Conservation (phyloP, 2,888 invertebrate species). For the Machimus atricapillus region DNA sequence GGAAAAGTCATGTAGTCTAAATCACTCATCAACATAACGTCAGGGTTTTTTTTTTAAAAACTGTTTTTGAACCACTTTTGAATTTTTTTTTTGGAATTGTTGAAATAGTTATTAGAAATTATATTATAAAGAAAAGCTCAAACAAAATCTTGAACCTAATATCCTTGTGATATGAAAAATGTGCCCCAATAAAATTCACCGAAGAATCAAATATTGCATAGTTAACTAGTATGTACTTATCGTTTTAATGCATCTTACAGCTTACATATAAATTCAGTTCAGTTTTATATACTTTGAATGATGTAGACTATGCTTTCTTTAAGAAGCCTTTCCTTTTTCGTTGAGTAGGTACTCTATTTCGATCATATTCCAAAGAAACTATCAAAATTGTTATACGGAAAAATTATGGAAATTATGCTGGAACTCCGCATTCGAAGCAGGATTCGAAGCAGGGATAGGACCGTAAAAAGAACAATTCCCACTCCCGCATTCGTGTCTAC, state of each 20-base stretch:
- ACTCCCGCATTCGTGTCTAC: neutral
- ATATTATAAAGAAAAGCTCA: no score
- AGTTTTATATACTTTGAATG: neutral
- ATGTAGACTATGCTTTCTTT: neutral
- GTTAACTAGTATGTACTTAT: no score
- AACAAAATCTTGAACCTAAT: no score
- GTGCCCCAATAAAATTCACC: no score
- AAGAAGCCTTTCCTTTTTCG: neutral
- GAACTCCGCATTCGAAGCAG: neutral
- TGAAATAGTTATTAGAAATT: no score
- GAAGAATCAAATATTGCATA: no score
- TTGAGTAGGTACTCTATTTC: neutral
- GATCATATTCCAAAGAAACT: neutral
- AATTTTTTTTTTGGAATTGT: no score
- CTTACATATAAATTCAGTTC: neutral
- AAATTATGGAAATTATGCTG: neutral
- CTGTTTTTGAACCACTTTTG: no score
- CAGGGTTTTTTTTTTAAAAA: no score
- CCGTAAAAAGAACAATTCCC: neutral
- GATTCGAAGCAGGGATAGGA: neutral
- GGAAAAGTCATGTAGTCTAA: neutral
- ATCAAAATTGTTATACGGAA: neutral
- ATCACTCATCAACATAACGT: no score
- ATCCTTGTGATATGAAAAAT: no score
- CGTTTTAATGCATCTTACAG: no score